These are phyloP conservation scores for Columbina picui DNA, from an alignment of 2,113 vertebrate species.

Conservation along the genomic window DNA sequence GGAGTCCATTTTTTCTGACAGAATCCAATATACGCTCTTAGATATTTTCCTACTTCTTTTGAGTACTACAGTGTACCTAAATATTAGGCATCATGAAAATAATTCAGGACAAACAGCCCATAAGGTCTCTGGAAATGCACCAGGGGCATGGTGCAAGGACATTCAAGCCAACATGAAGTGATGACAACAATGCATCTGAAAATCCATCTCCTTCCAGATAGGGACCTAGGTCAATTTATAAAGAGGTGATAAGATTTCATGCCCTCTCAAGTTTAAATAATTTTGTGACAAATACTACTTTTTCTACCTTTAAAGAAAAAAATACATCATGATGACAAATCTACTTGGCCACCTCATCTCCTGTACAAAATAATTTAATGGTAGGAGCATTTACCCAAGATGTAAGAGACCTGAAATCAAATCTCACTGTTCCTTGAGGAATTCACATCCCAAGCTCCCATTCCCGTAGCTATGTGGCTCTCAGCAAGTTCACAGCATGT, in stretches of 20 bases:
- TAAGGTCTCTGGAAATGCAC: neutral
- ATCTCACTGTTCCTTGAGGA: neutral
- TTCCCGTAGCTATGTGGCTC: neutral
- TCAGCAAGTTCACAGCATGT: neutral
- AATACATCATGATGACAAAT: neutral
- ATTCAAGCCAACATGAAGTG: neutral
- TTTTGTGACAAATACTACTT: neutral
- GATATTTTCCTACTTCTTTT: neutral
- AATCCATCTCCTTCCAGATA: neutral
- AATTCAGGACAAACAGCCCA: neutral
- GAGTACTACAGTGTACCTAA: neutral
- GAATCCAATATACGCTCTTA: neutral
- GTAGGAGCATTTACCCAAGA: neutral
- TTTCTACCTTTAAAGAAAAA: neutral
- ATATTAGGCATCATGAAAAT: neutral
- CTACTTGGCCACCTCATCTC: neutral
- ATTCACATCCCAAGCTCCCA: neutral
- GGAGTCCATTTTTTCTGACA: neutral
- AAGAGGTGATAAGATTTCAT: neutral
- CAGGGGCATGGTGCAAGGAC: neutral
- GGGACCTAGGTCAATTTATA: neutral
- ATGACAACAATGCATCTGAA: neutral
- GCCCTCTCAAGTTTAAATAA: neutral
- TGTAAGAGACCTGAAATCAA: neutral
- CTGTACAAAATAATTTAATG: neutral